Base-by-base conservation (phyloP, 2,797 vertebrate species). In the Characodon lateralis region DNA sequence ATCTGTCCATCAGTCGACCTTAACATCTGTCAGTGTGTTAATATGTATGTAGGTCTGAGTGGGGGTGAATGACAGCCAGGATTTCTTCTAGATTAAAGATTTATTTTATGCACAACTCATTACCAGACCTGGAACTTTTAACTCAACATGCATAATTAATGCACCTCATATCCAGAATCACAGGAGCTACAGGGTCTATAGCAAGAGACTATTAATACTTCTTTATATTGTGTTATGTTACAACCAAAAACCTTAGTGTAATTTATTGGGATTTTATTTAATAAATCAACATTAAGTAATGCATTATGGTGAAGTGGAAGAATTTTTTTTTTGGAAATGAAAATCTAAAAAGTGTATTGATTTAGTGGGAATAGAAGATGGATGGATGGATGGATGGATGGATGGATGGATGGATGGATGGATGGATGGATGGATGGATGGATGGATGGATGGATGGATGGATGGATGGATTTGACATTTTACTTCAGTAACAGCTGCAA, bases 1-100 rank as follows among this genome's bases (percentile, higher is more conserved):
- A 91, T 88, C 83, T 39, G 31, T 84, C 89, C 82, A 87, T 89
- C 86, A 89, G 91, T 73, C 63, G 48, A 43, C 39, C 66, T 31
- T 73, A 55, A 74, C 28, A 26, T 73, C 65, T 76, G 61, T 77
- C 46, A 59, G 70, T 35, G 20, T 70, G 58, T 80, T 72, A 50
- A 76, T 26, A 71, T 63, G 28, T 69, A 59, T 71, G 53, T 58
- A 72, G 16, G 55, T 3, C 48, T 71, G 53, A 82, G 79, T 69
- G 66, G 77, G 72, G 72, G 86, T 85, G 61, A 85, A 82, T 81
- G 75, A 39, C 50, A 71, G 69, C 43, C 72, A 72, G 77, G 79
- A 77, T 73, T 74, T 77, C 71, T 41, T 48, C 70, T 72, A 53
- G 63, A 85, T 73, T 61, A 50, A 59, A 76, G 53, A 51, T 61